Conservation (phyloP, 2,797 vertebrate species). For the Pseudochirops corinnae region DNA sequence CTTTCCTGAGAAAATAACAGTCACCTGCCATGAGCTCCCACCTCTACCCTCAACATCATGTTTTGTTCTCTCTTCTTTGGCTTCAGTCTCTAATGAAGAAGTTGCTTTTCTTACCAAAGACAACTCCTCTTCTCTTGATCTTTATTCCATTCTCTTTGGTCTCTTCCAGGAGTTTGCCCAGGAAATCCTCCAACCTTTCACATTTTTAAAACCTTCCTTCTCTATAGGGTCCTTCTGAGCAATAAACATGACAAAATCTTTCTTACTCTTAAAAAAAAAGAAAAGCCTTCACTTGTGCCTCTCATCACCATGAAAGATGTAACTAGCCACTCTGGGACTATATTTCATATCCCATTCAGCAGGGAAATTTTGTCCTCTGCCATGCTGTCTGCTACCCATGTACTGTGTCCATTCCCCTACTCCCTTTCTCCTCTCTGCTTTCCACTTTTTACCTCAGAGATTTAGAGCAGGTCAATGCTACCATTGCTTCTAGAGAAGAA, state of each 20-base stretch:
- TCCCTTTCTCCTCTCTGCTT: background rate
- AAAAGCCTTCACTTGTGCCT: background rate
- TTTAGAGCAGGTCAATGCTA: background rate
- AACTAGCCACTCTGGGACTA: background rate
- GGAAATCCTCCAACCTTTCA: background rate
- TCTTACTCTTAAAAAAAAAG: no score
- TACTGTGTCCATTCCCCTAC: background rate
- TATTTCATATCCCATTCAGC: background rate
- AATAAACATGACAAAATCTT: no score
- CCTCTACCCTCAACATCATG: background rate
- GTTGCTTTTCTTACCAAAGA: background rate
- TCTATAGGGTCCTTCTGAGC: no score
- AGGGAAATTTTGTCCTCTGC: background rate
- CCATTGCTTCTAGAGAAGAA: background rate
- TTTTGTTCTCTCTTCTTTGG: background rate
- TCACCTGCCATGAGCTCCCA: background rate
- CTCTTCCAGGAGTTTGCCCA: conserved; percentile 3
- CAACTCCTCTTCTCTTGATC: conserved; percentile 1
- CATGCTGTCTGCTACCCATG: background rate
- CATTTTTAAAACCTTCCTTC: no score
- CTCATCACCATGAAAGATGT: background rate
- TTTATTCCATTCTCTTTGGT: conserved; percentile 4
- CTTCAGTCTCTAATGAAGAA: conserved; percentile 10
- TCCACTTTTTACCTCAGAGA: background rate
- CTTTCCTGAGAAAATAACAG: conserved; percentile 17